Evolutionary conservation across 1,140 invertebrate species (phyloP).

Genomic region (Grapholita molesta): DNA sequence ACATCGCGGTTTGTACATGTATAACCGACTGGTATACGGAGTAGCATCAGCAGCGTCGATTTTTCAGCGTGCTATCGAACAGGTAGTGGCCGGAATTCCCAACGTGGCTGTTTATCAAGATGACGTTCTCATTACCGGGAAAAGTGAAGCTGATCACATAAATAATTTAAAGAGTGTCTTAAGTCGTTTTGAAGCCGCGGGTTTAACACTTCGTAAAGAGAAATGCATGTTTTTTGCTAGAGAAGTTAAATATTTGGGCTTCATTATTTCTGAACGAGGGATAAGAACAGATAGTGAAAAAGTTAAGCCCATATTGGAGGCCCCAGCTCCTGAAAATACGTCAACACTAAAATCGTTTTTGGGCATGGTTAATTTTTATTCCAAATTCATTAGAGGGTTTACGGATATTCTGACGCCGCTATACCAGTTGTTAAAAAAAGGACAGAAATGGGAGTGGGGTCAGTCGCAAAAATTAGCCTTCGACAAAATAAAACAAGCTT

Average conservation of each 20-base stretch:
- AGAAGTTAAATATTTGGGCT: conserved; percentile 21
- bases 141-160: too few relatives aligned
- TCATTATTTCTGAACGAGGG: conserved; percentile 17
- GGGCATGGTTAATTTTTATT: conserved; percentile 21
- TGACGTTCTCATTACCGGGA: too few relatives aligned
- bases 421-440: conserved; percentile 4
- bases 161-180: too few relatives aligned
- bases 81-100: too few relatives aligned
- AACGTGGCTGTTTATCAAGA: too few relatives aligned
- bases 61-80: too few relatives aligned
- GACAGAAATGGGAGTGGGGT: background rate
- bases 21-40: too few relatives aligned
- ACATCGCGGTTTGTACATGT: too few relatives aligned
- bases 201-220: too few relatives aligned
- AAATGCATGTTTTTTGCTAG: conserved; percentile 19
- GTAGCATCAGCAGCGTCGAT: too few relatives aligned
- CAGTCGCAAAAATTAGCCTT: background rate
- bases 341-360: conserved; percentile 18
- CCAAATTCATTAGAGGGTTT: background rate
- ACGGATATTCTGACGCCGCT: background rate
- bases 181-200: too few relatives aligned
- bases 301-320: conserved; percentile 3
- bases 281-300: background rate
- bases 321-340: background rate
- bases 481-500: too few relatives aligned